Base-by-base conservation (phyloP, 1,140 invertebrate genomes). In the Solenopsis fugax region DNA sequence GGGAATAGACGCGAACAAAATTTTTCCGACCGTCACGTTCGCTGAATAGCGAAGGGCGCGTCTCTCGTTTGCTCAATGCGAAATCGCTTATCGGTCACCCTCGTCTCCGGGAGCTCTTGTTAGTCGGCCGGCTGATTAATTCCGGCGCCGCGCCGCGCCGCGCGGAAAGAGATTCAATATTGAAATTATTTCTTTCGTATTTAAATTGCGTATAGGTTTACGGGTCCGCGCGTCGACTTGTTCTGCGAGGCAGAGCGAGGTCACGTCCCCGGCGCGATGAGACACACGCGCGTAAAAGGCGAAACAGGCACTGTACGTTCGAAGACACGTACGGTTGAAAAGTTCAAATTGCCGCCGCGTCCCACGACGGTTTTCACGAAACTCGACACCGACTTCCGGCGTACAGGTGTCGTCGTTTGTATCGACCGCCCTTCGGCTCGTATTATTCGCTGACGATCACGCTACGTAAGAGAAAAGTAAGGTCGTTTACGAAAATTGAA, bases 141-240 rank as follows among this genome's bases (percentile, higher is more conserved):
- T 84, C 80, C 29, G 50, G n/a, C n/a, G 52, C 4, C 24, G 24
- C 29, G 29, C 29, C 29, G 29, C 29, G 29, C 29, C 29, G 29
- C 29, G 29, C 52, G 18, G 56, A 0, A 45, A 29, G 13, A 50
- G 29, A 54, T 60, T 60, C 54, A 60, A 84, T 60, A 84, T 75
- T 73, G 54, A 84, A 62, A 84, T 73, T 29, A 60, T 80, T 67
- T 80, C 62, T 41, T 67, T 54, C 62, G 48, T 67, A 80, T 84
- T 84, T 84, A 73, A 84, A 84, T 84, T 21, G 54, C 48, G 62
- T 24, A 7, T n/a, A 5, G 48, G 21, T 50, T 21, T 41, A 65
- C 29, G 29, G 48, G 13, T 34, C n/a, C 41, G 34, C 64, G 34
- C 62, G 2, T 10, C 64, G 34, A 64, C 5, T 4, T 7, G 48